These are phyloP conservation scores for Ferrisia virgata DNA, from an alignment of 2,888 invertebrate genomes.

Conservation along the genomic window DNA sequence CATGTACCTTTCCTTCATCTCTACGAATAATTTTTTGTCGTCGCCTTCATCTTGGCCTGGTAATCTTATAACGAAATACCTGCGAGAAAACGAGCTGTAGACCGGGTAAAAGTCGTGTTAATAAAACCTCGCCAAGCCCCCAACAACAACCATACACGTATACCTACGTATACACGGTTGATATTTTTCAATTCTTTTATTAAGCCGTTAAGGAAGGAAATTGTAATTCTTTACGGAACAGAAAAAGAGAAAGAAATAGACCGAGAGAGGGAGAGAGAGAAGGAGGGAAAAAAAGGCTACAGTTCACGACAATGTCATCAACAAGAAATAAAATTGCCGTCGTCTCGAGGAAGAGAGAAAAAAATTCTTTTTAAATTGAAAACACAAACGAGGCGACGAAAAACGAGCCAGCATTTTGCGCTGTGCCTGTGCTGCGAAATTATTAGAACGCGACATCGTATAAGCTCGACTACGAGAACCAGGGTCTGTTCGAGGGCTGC, in stretches of 20 bases:
- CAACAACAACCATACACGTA: no score
- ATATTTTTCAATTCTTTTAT: conserved; percentile 17
- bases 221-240: background rate
- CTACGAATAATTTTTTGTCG: background rate
- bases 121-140: background rate
- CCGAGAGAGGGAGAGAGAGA: background rate
- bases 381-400: background rate
- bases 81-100: background rate
- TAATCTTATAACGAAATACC: background rate
- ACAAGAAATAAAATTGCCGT: background rate
- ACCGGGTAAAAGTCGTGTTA: background rate
- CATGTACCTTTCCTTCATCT: background rate
- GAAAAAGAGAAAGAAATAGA: no score
- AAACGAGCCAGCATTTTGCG: no score
- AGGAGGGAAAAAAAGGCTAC: background rate
- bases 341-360: background rate
- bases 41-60: background rate
- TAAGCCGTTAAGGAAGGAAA: background rate
- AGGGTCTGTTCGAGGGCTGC: no score
- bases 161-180: background rate
- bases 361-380: background rate
- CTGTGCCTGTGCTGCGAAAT: no score
- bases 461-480: no score
- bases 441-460: no score
- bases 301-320: background rate